Base-by-base conservation (phyloP, 1,140 invertebrate genomes). In the Tetranychus urticae region DNA sequence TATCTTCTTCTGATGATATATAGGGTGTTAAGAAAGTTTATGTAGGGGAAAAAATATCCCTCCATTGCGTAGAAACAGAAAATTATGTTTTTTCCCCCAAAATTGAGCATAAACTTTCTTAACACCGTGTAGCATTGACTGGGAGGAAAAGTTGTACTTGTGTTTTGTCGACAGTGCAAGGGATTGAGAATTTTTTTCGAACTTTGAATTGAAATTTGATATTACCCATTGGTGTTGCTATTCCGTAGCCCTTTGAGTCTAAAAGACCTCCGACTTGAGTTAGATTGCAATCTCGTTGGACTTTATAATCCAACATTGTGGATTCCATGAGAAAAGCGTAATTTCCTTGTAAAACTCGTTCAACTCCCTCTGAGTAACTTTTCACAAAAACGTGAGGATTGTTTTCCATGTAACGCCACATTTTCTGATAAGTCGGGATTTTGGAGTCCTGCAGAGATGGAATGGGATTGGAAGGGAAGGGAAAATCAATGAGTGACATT, bases 301-400 rank as follows among this genome's bases (percentile, higher is more conserved):
- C 68, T 39, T 69, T 68, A 65, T 71, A 76, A 62, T 76, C 75
- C 13, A 76, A 67, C 62, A 69, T 73, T 14, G 57, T 58, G 42
- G 57, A 58, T 58, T 58, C 57, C 76, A 77, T 77, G 36, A 76
- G 67, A 65, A 75, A 77, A 3, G 75, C 75, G 65, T 75, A 76
- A 54, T 76, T 61, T 0, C 79, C 79, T 63, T 80, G 79, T 4
- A 79, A 45, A 0, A 93, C 89, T 14, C 84, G 75, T 65, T 85
- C 79, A 0, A 90, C 82, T 2, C 92, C 92, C 69, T 90, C 86
- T 13, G 80, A 76, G 64, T 88, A 90, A 31, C 62, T 67, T 58
- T 59, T 63, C 12, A 70, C 68, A 62, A 70, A 70, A 35, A 65
- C 66, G 12, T 60, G 58, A 37, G 65, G 58, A 55, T 81, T 77